Base-by-base conservation (phyloP, 2,888 invertebrate species). In the Achlya flavicornis region DNA sequence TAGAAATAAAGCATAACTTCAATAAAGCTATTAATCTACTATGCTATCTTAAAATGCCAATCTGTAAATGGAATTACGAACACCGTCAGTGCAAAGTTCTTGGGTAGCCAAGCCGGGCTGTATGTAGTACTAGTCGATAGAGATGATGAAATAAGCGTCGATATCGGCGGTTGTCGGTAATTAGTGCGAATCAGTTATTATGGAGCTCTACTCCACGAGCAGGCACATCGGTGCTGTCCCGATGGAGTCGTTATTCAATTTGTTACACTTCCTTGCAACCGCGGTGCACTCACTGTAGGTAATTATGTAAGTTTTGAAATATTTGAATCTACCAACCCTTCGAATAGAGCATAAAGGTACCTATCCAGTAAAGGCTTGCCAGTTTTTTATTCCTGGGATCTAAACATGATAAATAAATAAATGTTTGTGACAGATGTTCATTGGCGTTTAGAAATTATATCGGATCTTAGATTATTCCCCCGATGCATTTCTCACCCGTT, bases 231-330 rank as follows among this genome's bases (percentile, higher is more conserved):
- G 66, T 12, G 72, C 67, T 58, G 63, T 69, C 77, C 74, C 72
- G 59, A 63, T 62, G 71, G 72, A 71, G 68, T 64, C 73, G 82
- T 81, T 78, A 78, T 71, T 81, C 80, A 77, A 83, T 81, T 77
- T 70, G 73, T 72, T 76, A 66, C 68, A 64, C 69, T 38, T 46
- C 11, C 33, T 64, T 66, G 66, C 19, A 19, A 19, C 19, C 16
- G 16, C 48, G 8, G 7, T 53, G 19, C 53, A 19, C 5, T 46
- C 6, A 4, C 3, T 12, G 14, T 3, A 14, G 4, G 43, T 43
- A 8, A 41, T 8, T 43, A 10, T 46, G n/a, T 1, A n/a, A 4
- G 0, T 12, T 41, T 12, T 6, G 41, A 12, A 10, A 11, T 8
- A 10, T 8, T 38, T 38, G 2, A 38, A 38, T 10, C 26, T 26